phyloP scores from a whole-genome alignment of 2,113 vertebrate species.

The Numenius arquata region DNA sequence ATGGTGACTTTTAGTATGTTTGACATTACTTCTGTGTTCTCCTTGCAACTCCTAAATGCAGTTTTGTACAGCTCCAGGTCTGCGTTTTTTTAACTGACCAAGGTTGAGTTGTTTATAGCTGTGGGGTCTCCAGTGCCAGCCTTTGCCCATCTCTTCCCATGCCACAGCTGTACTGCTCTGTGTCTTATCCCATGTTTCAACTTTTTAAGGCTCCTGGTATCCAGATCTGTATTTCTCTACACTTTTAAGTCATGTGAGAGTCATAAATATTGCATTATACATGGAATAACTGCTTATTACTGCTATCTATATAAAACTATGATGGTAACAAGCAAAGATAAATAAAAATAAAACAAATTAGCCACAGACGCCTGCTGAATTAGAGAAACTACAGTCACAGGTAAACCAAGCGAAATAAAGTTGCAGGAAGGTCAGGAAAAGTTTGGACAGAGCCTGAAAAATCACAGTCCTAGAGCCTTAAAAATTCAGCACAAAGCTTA shows the following conservation, averaged over 20 bases:
- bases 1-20: background rate
- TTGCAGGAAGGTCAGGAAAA: background rate
- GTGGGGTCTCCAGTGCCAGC: background rate
- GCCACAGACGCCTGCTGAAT: background rate
- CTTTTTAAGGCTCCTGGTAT: background rate
- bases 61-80: background rate
- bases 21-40: background rate
- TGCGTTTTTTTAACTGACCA: background rate
- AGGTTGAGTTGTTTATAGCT: background rate
- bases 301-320: background rate
- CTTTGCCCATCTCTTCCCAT: background rate
- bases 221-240: background rate
- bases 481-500: background rate
- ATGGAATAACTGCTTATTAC: background rate
- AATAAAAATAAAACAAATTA: background rate
- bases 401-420: background rate
- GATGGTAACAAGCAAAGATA: background rate
- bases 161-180: background rate
- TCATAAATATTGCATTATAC: background rate
- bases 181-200: fast-evolving
- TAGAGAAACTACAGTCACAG: background rate
- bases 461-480: background rate
- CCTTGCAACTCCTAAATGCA: background rate
- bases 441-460: background rate
- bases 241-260: background rate